These are phyloP conservation scores for Diabrotica undecimpunctata DNA, from an alignment of 1,140 invertebrate species.

Conservation along the genomic window DNA sequence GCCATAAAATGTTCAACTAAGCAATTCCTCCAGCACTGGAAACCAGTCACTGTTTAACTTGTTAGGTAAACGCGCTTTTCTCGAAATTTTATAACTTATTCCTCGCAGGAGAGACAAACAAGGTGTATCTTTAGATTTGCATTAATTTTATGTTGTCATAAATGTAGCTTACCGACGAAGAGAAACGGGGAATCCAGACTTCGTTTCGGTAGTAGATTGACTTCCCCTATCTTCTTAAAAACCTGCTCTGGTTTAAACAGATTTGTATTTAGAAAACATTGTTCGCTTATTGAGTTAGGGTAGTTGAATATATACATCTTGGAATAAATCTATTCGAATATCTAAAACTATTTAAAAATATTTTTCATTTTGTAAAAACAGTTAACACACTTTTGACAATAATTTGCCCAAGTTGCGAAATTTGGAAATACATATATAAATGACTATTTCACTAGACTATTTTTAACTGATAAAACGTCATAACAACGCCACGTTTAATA, in stretches of 20 bases:
- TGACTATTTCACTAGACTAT: too few species aligned
- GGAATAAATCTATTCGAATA: too few species aligned
- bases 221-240: constrained; percentile 16
- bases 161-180: constrained; percentile 37
- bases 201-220: neutral
- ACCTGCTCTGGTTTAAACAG: neutral
- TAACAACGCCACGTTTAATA: too few species aligned
- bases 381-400: too few species aligned
- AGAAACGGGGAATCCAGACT: constrained; percentile 12
- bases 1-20: too few species aligned
- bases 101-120: constrained; percentile 33
- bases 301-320: too few species aligned
- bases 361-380: too few species aligned
- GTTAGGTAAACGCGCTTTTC: constrained; percentile 37
- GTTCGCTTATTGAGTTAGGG: too few species aligned
- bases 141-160: constrained; percentile 44
- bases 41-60: constrained; percentile 27
- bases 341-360: too few species aligned
- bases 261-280: neutral
- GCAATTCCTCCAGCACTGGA: constrained; percentile 5
- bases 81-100: constrained; percentile 43
- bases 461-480: too few species aligned
- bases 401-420: too few species aligned
- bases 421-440: too few species aligned
- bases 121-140: constrained; percentile 44